Conservation (phyloP, 2,113 vertebrate genomes). For the Callipepla squamata region DNA sequence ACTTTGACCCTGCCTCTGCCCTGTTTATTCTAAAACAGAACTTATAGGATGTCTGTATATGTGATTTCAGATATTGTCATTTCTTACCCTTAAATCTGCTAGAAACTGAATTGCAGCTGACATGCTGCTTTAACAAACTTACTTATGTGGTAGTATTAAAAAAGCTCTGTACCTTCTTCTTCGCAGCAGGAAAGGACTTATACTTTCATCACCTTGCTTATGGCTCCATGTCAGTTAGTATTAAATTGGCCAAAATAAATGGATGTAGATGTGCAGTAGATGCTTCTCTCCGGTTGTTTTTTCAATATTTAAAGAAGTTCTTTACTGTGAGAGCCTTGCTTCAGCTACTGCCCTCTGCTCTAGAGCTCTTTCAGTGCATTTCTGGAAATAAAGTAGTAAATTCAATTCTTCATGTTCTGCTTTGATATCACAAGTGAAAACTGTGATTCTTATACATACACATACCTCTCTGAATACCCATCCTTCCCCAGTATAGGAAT, state of each 20-base stretch:
- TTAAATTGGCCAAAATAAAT: neutral
- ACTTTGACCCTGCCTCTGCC: neutral
- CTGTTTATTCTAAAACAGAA: neutral
- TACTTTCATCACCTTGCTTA: neutral
- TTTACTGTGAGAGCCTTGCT: neutral
- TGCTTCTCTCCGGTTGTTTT: neutral
- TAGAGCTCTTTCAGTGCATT: neutral
- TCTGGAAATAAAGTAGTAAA: neutral
- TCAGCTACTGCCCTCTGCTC: neutral
- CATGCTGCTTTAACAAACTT: neutral
- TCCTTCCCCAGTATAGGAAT: neutral
- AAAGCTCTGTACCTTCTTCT: neutral
- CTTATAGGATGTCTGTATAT: neutral
- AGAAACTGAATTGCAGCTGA: neutral
- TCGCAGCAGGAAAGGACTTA: neutral
- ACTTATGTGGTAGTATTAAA: neutral
- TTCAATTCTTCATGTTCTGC: neutral
- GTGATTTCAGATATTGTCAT: neutral
- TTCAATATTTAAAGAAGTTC: neutral
- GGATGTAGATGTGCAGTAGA: neutral
- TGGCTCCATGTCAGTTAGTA: neutral
- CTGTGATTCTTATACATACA: neutral
- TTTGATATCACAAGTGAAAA: neutral
- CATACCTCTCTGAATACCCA: fast-evolving
- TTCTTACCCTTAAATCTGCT: neutral